Conservation (phyloP, 2,797 vertebrate species). For the Ctenopoma multispine region DNA sequence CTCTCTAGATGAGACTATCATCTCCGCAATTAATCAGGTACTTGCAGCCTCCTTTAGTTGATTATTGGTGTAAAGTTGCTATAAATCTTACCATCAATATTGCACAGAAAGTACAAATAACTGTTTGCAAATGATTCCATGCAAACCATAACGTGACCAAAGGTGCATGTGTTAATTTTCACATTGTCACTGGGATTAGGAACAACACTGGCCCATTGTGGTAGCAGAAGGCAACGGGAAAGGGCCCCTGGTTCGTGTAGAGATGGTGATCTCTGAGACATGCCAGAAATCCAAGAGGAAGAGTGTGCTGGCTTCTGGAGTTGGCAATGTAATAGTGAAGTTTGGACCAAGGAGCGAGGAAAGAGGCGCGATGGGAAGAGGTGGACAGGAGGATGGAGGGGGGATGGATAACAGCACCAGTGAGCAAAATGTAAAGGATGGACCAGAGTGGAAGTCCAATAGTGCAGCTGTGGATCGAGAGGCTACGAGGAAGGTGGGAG, state of each 20-base stretch:
- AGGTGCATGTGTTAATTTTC: neutral
- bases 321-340: conserved; percentile 90
- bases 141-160: neutral
- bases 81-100: neutral
- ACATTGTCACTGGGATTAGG: conserved; percentile 65
- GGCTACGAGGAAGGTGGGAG: conserved; percentile 82
- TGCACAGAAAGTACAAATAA: neutral
- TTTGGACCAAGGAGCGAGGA: conserved; percentile 87
- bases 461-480: conserved; percentile 82
- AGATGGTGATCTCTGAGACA: conserved; percentile 94
- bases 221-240: conserved; percentile 93
- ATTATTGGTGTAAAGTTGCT: neutral
- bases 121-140: neutral
- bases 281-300: conserved; percentile 98
- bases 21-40: conserved; percentile 88
- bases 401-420: conserved; percentile 85
- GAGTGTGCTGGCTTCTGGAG: conserved; percentile 91
- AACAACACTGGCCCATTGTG: conserved; percentile 89
- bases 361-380: conserved; percentile 72
- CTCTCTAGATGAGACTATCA: conserved; percentile 91
- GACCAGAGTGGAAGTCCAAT: conserved; percentile 85
- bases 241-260: conserved; percentile 90
- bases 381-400: conserved; percentile 70
- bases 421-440: conserved; percentile 86
- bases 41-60: neutral